Evolutionary conservation across 2,888 invertebrate genomes (phyloP).

Genomic region (Microctonus hyperodae): DNA sequence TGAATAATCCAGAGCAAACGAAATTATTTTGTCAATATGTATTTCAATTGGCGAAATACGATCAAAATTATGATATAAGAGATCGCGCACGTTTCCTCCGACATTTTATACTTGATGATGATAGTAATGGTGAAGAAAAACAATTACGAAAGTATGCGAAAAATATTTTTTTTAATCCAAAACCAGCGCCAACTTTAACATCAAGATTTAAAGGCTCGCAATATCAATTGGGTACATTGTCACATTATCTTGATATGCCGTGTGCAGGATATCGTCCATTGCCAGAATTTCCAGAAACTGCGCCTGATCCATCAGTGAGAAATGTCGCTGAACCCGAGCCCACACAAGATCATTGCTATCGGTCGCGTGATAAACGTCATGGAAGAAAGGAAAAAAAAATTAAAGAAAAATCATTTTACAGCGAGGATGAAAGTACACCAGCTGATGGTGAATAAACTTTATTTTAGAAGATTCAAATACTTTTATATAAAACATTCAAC

Average conservation of each 20-base stretch:
- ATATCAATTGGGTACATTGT: slow-evolving; percentile 92
- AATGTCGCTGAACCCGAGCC: slow-evolving; percentile 68
- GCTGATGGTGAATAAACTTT: no score
- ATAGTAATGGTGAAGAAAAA: slow-evolving; percentile 63
- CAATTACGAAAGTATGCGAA: slow-evolving; percentile 74
- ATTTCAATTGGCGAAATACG: slow-evolving; percentile 93
- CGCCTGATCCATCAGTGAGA: slow-evolving; percentile 80
- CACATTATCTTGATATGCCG: slow-evolving; percentile 89
- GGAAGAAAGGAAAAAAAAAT: slow-evolving; percentile 62
- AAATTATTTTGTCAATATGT: slow-evolving; percentile 90
- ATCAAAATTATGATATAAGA: slow-evolving; percentile 96
- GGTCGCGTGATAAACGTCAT: slow-evolving; percentile 48
- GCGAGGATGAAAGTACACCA: slow-evolving; percentile 63
- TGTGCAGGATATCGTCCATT: slow-evolving; percentile 90
- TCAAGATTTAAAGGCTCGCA: slow-evolving; percentile 83
- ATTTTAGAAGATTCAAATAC: no score
- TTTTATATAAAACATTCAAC: slow-evolving; percentile 20
- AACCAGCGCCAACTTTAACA: slow-evolving; percentile 91
- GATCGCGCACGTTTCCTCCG: slow-evolving; percentile 92
- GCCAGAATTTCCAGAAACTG: slow-evolving; percentile 80
- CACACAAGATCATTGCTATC: slow-evolving; percentile 45
- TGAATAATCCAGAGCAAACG: slow-evolving; percentile 88
- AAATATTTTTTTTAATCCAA: slow-evolving; percentile 87
- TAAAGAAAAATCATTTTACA: slow-evolving; percentile 71
- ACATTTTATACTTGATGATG: slow-evolving; percentile 75